Conservation (phyloP, 1,140 invertebrate species). For the Eubasilissa regina region DNA sequence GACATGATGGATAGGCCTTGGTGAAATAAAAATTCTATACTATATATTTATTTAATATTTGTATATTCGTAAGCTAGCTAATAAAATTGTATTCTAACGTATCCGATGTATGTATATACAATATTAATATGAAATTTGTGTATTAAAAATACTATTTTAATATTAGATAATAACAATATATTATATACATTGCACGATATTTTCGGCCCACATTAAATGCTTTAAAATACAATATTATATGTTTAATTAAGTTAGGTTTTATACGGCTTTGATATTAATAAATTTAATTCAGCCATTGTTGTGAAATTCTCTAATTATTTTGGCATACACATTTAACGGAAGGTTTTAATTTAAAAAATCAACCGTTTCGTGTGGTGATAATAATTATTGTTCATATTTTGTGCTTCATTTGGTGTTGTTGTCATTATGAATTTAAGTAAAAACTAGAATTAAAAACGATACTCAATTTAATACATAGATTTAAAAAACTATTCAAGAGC, state of each 20-base stretch:
- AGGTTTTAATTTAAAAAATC: no score
- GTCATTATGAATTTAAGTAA: not conserved
- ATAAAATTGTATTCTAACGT: no score
- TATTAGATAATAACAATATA: not conserved
- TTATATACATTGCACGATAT: constrained; percentile 5
- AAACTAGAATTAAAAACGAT: not conserved
- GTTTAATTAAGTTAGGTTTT: constrained; percentile 14
- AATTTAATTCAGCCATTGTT: not conserved
- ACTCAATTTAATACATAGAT: not conserved
- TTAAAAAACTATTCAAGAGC: constrained; percentile 1
- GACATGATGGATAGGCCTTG: no score
- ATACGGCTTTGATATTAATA: constrained; percentile 26
- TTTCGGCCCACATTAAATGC: constrained; percentile 29
- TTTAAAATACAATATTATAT: constrained; percentile 25
- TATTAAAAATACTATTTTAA: constrained; percentile 2
- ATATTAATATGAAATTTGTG: no score
- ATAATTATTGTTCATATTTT: no score
- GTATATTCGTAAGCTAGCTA: no score
- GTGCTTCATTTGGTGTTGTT: constrained; percentile 11
- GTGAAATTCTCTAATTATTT: not conserved
- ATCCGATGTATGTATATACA: no score
- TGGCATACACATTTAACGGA: not conserved
- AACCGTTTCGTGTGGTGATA: no score
- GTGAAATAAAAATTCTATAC: no score
- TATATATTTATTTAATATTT: no score